Evolutionary conservation across 2,888 invertebrate genomes (phyloP).

Genomic region (Protodeltote pygarga): DNA sequence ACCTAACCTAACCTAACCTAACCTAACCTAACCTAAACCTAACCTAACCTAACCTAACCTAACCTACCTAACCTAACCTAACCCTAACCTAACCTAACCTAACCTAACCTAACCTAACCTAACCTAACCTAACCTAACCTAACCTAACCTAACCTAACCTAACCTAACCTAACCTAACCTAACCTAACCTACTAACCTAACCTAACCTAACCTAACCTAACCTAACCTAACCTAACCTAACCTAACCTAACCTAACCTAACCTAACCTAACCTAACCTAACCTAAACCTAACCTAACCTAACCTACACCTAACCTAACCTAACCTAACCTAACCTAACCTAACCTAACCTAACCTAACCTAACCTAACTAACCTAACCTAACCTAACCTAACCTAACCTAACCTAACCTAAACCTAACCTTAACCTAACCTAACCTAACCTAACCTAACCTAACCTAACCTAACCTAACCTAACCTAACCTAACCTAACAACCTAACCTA

Average conservation of each 20-base stretch:
- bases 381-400: slow-evolving; percentile 41
- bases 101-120: slow-evolving; percentile 29
- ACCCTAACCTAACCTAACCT: slow-evolving; percentile 28
- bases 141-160: slow-evolving; percentile 29
- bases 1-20: slow-evolving; percentile 41
- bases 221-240: slow-evolving; percentile 27
- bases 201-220: slow-evolving; percentile 36
- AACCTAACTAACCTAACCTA: slow-evolving; percentile 34
- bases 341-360: slow-evolving; percentile 32
- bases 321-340: slow-evolving; percentile 18
- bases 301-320: slow-evolving; percentile 36
- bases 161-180: slow-evolving; percentile 35
- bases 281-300: slow-evolving; percentile 29
- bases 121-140: slow-evolving; percentile 36
- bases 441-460: slow-evolving; percentile 46
- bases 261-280: slow-evolving; percentile 31
- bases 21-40: slow-evolving; percentile 41
- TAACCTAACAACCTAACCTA: slow-evolving; percentile 42
- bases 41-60: slow-evolving; percentile 41
- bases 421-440: slow-evolving; percentile 46
- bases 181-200: slow-evolving; percentile 28
- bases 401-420: slow-evolving; percentile 42
- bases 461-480: slow-evolving; percentile 41
- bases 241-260: slow-evolving; percentile 37
- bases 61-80: slow-evolving; percentile 33